Evolutionary conservation across 2,888 invertebrate genomes (phyloP).

Genomic region (Drosophila engyochracea): DNA sequence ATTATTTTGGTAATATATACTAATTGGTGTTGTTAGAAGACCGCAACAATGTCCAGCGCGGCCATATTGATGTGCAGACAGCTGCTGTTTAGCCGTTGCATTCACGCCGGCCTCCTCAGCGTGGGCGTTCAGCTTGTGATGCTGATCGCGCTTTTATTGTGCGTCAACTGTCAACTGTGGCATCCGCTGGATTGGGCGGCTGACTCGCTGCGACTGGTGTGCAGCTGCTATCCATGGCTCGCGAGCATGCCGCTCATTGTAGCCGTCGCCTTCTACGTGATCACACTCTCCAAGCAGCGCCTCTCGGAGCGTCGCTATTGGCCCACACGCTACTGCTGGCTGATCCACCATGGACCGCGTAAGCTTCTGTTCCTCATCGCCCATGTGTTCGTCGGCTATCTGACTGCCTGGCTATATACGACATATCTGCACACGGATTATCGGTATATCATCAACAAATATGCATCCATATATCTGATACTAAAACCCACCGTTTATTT

Average conservation of each 20-base stretch:
- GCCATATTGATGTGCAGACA: slow-evolving; percentile 68
- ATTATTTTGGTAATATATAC: neutral
- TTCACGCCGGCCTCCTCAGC: slow-evolving; percentile 87
- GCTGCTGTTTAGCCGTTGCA: slow-evolving; percentile 80
- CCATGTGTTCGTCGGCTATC: slow-evolving; percentile 88
- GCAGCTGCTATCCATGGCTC: slow-evolving; percentile 87
- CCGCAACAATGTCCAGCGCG: slow-evolving; percentile 29
- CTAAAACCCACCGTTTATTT: neutral
- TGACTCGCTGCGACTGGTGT: slow-evolving; percentile 87
- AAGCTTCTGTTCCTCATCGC: slow-evolving; percentile 86
- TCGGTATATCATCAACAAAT: slow-evolving; percentile 75
- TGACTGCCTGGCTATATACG: slow-evolving; percentile 90
- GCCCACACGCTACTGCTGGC: slow-evolving; percentile 89
- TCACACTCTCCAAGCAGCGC: slow-evolving; percentile 90
- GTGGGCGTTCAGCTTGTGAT: slow-evolving; percentile 87
- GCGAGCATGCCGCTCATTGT: slow-evolving; percentile 88
- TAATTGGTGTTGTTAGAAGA: neutral
- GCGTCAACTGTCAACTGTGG: slow-evolving; percentile 88
- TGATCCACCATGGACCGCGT: slow-evolving; percentile 88
- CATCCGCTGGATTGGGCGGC: slow-evolving; percentile 89
- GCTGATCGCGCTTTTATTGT: slow-evolving; percentile 86
- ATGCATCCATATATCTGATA: neutral
- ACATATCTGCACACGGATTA: slow-evolving; percentile 88
- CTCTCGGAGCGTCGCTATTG: slow-evolving; percentile 88
- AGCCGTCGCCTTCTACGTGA: slow-evolving; percentile 90